These are phyloP conservation scores for Chanos chanos DNA, from an alignment of 2,797 vertebrate species.

Conservation along the genomic window DNA sequence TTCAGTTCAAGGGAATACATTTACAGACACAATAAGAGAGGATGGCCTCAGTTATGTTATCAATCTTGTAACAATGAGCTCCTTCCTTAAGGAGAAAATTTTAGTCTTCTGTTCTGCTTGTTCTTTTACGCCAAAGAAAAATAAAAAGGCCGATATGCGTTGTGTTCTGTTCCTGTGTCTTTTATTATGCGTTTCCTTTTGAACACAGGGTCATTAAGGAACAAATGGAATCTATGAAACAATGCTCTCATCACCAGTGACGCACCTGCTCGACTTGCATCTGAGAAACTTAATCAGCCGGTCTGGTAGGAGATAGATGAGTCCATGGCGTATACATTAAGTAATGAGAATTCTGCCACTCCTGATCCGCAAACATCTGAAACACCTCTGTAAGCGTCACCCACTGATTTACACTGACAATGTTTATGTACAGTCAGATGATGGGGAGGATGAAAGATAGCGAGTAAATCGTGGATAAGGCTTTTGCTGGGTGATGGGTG, in stretches of 20 bases:
- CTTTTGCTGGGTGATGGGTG: background rate
- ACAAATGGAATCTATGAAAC: constrained; percentile 15
- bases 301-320: too few species aligned
- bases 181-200: background rate
- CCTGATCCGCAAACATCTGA: background rate
- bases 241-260: constrained; percentile 7
- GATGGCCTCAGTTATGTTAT: constrained; percentile 3
- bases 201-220: background rate
- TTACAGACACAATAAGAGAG: background rate
- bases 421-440: background rate
- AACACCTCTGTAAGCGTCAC: constrained; percentile 20
- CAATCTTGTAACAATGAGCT: background rate
- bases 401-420: constrained; percentile 13
- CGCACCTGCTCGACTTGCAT: constrained; percentile 6
- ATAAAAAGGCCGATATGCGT: too few species aligned
- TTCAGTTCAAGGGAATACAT: constrained; percentile 12
- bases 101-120: too few species aligned
- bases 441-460: background rate
- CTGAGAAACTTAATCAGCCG: constrained; percentile 34
- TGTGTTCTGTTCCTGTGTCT: too few species aligned
- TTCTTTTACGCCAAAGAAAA: too few species aligned
- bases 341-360: constrained; percentile 24
- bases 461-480: background rate
- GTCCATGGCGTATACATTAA: constrained; percentile 21
- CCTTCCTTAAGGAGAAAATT: constrained; percentile 1